Evolutionary conservation across 2,113 vertebrate genomes (phyloP), one percentile per base, ranked within the genome.

Genomic region (Carettochelys insculpta): DNA sequence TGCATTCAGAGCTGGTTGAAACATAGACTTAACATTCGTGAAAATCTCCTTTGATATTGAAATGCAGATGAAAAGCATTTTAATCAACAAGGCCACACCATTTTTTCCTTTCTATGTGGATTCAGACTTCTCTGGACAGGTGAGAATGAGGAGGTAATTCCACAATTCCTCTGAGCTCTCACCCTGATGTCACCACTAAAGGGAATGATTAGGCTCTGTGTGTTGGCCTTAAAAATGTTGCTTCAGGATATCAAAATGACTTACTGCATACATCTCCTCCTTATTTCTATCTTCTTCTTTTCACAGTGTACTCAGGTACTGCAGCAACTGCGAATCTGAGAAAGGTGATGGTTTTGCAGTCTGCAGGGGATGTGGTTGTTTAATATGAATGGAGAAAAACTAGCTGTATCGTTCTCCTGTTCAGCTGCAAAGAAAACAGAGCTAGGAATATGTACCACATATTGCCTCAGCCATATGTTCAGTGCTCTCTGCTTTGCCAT

Each of bases 381-480:
- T 27, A 71, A 81, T 14, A 61, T 54, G 80, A 65, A 80, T n/a
- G 50, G 61, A 65, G 80, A 51, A 81, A 84, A 86, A 25, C 8
- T 68, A 5, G 7, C 84, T 86, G 80, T 45, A 48, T 90, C 52
- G 31, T 86, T 83, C 43, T 52, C 47, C 84, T 83, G 48, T 81
- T 88, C 48, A 84, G 71, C 56, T 80, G 79, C 77, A 93, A 68
- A 85, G 53, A 6, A 86, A 83, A 73, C 48, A 93, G 50, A 61
- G 38, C 51, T 68, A 90, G 11, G 61, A 75, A 34, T 77, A 43
- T 4, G 14, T 77, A 68, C 20, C 56, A 58, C 48, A 43, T 76
- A 47, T 51, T 89, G 47, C 79, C 75, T 54, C 14, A 80, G 14
- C 90, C 86, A 45, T 91, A 90, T 92, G 90, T 56, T 92, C 86